Evolutionary conservation across 2,888 invertebrate genomes (phyloP).

Genomic region (Fragum sueziense): DNA sequence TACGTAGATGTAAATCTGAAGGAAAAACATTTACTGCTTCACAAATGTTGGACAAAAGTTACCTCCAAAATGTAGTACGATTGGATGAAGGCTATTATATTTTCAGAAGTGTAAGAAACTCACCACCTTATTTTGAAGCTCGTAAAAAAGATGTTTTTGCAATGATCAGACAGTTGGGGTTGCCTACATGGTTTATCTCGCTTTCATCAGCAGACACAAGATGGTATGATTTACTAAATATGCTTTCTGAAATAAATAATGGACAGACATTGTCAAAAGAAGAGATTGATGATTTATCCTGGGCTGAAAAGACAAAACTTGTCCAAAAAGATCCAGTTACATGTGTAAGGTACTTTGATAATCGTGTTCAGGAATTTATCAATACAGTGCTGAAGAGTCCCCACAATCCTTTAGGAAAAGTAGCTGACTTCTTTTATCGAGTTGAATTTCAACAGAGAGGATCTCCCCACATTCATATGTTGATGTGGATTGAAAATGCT

Average conservation of each 20-base stretch:
- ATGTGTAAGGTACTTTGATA: slow-evolving; percentile 52
- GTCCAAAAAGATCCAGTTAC: slow-evolving; percentile 56
- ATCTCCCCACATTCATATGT: slow-evolving; percentile 57
- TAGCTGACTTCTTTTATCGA: slow-evolving; percentile 57
- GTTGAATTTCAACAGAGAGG: slow-evolving; percentile 55
- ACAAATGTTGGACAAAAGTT: slow-evolving; percentile 24
- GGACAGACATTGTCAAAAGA: slow-evolving; percentile 15
- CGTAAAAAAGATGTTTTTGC: slow-evolving; percentile 61
- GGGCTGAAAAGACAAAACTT: slow-evolving; percentile 20
- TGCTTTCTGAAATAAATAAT: slow-evolving; percentile 9
- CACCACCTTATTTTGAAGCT: slow-evolving; percentile 46
- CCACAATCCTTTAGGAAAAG: slow-evolving; percentile 45
- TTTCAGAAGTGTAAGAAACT: slow-evolving; percentile 28
- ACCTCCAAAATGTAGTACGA: slow-evolving; percentile 6
- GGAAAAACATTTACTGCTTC: not conserved
- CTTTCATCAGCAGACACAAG: slow-evolving; percentile 55
- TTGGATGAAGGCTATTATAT: slow-evolving; percentile 32
- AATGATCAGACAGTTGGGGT: slow-evolving; percentile 61
- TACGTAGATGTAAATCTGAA: slow-evolving; percentile 4
- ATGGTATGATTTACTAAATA: slow-evolving; percentile 36
- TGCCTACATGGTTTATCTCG: slow-evolving; percentile 50
- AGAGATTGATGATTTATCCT: slow-evolving; percentile 8
- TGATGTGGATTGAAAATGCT: slow-evolving; percentile 53
- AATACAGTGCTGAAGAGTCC: slow-evolving; percentile 20
- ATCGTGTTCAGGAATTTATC: slow-evolving; percentile 28